phyloP scores from a whole-genome alignment of 2,888 invertebrate species.

The Rotaria sp. region DNA sequence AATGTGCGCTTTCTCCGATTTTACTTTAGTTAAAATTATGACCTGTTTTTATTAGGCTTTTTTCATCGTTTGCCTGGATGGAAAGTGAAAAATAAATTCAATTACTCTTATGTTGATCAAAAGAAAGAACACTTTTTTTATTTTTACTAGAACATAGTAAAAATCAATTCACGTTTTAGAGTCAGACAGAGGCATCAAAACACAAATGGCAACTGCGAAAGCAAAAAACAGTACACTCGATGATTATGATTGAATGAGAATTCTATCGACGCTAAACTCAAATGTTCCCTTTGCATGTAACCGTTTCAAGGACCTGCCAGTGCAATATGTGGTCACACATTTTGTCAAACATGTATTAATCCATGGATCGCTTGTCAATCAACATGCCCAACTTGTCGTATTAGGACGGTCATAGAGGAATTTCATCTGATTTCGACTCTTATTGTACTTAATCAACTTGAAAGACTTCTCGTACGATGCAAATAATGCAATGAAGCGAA shows the following conservation, averaged over 20 bases:
- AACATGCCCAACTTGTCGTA: neutral
- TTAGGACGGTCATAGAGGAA: neutral
- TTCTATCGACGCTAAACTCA: neutral
- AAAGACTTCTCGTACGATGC: neutral
- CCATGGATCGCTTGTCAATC: neutral
- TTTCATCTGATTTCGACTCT: neutral
- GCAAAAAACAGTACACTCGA: neutral
- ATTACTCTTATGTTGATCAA: no score
- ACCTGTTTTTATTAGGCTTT: no score
- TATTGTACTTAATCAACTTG: neutral
- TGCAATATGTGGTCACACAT: neutral
- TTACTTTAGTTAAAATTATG: no score
- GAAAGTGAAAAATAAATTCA: no score
- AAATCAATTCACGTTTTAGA: neutral
- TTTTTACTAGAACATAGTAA: no score
- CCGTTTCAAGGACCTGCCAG: neutral
- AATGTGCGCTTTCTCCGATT: no score
- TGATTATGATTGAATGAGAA: neutral
- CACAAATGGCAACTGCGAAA: neutral
- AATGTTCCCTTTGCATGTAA: neutral
- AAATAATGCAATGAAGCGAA: neutral
- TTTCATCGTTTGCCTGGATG: no score
- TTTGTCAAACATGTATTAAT: neutral
- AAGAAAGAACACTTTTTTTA: no score
- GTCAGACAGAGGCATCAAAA: neutral